Conservation (phyloP, 2,113 vertebrate species). For the Butorides virescens region DNA sequence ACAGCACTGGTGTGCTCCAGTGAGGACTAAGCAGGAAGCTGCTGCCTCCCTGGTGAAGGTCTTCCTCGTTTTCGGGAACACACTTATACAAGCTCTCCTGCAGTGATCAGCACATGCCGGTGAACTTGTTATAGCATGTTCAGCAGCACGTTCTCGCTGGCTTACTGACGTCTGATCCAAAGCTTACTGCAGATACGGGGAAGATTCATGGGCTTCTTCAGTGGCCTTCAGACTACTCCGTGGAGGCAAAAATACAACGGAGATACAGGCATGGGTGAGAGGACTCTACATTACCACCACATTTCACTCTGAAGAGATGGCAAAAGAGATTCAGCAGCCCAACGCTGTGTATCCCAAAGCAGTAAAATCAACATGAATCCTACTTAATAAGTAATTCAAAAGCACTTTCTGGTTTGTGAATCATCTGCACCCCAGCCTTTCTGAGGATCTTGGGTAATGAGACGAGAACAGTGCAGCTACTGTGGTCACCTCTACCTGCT, state of each 20-base stretch:
- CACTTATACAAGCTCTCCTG: neutral
- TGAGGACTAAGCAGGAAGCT: neutral
- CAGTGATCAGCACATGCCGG: neutral
- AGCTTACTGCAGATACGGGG: neutral
- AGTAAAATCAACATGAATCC: neutral
- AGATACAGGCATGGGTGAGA: neutral
- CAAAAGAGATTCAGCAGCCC: neutral
- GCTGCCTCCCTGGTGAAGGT: neutral
- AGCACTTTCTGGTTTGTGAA: conserved; percentile 7
- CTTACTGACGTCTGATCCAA: neutral
- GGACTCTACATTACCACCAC: neutral
- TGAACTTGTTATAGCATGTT: neutral
- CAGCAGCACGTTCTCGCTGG: neutral
- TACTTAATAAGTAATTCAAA: neutral
- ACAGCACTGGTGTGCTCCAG: neutral
- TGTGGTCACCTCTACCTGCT: neutral
- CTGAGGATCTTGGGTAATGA: neutral
- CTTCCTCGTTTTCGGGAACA: neutral
- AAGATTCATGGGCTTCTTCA: neutral
- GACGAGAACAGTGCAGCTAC: neutral
- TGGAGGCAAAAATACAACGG: neutral
- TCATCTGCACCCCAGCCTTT: neutral
- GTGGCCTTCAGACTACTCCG: neutral
- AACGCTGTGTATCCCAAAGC: neutral
- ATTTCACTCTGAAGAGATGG: neutral